phyloP scores from a whole-genome alignment of 2,113 vertebrate genomes.

The Aspiorhynchus laticeps region DNA sequence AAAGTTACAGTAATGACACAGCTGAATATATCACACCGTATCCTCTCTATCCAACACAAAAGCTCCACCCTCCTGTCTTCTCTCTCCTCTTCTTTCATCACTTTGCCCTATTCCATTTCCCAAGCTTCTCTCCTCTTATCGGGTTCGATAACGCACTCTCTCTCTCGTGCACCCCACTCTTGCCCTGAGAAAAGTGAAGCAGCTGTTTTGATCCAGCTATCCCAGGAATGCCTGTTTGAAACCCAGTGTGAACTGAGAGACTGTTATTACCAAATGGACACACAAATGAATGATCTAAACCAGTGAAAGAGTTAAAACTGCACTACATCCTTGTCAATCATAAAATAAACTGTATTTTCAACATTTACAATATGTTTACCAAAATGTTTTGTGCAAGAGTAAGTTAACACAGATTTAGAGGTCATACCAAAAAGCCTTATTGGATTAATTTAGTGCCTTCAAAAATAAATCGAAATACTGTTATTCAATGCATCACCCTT shows the following conservation, averaged over 20 bases:
- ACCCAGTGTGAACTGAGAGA: constrained; percentile 53
- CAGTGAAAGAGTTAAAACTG: not conserved
- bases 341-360: not conserved
- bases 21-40: constrained; percentile 35
- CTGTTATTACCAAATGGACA: constrained; percentile 64
- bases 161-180: not conserved
- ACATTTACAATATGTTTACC: not conserved
- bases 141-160: not conserved
- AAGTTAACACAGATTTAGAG: no score
- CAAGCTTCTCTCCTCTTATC: constrained; percentile 20
- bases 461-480: not conserved
- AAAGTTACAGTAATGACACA: constrained; percentile 32
- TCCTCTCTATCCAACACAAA: constrained; percentile 11
- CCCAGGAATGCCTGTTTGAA: constrained; percentile 70
- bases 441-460: not conserved
- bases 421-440: not conserved
- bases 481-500: not conserved
- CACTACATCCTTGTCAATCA: not conserved
- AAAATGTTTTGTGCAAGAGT: not conserved
- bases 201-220: constrained; percentile 66
- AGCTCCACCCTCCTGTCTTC: not conserved
- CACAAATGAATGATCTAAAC: constrained; percentile 35
- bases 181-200: constrained; percentile 35
- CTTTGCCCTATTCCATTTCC: not conserved
- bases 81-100: not conserved